A percentile compares a stretch with the other conserved stretches of the same genome.
Evolutionary conservation across 1,140 invertebrate species (phyloP).

Genomic region (Littorina saxatilis): DNA sequence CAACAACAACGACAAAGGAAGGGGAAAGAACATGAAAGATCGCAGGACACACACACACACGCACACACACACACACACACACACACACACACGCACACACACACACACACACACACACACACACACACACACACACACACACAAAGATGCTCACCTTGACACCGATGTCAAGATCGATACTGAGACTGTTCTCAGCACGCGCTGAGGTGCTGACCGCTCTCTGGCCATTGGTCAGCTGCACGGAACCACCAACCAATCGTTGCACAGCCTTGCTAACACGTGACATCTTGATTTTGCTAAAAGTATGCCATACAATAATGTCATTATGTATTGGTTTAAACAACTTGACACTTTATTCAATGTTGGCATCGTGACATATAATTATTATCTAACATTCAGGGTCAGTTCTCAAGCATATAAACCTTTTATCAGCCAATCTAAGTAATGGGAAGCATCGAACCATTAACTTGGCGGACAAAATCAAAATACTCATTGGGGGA

Average conservation of each 20-base stretch:
- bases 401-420: background rate
- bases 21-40: no score
- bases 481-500: no score
- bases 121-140: conserved; percentile 21
- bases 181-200: conserved; percentile 14
- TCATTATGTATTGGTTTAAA: background rate
- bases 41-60: background rate
- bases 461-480: no score
- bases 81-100: background rate
- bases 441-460: background rate
- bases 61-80: background rate
- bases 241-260: conserved; percentile 14
- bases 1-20: no score
- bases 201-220: conserved; percentile 18
- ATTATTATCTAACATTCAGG: background rate
- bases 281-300: background rate
- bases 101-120: conserved; percentile 19
- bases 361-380: no score
- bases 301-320: background rate
- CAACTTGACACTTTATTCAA: background rate
- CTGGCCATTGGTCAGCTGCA: conserved; percentile 19
- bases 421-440: background rate
- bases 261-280: conserved; percentile 24
- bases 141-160: conserved; percentile 9
- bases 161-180: background rate